These are phyloP conservation scores for Sphenopsis melanotis DNA, from an alignment of 2,797 vertebrate genomes.

Conservation along the genomic window DNA sequence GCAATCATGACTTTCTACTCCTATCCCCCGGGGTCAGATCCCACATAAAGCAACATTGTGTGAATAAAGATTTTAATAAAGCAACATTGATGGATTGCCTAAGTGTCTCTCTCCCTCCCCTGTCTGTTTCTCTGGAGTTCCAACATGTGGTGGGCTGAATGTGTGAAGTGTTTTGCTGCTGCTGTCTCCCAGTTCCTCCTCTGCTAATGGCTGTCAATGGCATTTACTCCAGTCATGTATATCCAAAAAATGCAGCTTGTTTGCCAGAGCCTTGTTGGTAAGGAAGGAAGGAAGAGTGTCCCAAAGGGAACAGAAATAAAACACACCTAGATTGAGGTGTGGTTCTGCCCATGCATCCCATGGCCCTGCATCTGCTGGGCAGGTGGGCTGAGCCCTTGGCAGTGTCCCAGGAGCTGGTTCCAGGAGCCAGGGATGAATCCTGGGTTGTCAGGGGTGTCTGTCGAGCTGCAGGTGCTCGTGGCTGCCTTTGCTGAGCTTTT, in stretches of 20 bases:
- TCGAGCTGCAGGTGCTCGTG: background rate
- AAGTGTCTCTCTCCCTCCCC: background rate
- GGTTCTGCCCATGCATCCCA: background rate
- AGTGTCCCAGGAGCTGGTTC: background rate
- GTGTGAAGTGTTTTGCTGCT: background rate
- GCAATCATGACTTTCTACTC: constrained; percentile 44
- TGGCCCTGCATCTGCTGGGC: background rate
- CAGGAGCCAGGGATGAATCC: background rate
- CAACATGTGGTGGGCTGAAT: background rate
- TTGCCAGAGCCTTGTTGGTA: background rate
- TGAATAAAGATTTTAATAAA: constrained; percentile 79
- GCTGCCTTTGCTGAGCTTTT: background rate
- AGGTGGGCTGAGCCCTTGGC: background rate
- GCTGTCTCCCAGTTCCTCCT: background rate
- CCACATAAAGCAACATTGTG: constrained; percentile 60
- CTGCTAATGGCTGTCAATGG: background rate
- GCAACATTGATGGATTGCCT: constrained; percentile 19
- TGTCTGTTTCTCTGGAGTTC: background rate
- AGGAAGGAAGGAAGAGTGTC: background rate
- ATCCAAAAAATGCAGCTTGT: background rate
- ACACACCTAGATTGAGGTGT: background rate
- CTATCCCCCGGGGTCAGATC: constrained; percentile 56
- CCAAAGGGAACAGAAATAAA: background rate
- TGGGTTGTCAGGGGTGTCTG: background rate
- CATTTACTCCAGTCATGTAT: rapidly evolving